Base-by-base conservation (phyloP, 2,113 vertebrate species). In the Megatriorchis doriae region DNA sequence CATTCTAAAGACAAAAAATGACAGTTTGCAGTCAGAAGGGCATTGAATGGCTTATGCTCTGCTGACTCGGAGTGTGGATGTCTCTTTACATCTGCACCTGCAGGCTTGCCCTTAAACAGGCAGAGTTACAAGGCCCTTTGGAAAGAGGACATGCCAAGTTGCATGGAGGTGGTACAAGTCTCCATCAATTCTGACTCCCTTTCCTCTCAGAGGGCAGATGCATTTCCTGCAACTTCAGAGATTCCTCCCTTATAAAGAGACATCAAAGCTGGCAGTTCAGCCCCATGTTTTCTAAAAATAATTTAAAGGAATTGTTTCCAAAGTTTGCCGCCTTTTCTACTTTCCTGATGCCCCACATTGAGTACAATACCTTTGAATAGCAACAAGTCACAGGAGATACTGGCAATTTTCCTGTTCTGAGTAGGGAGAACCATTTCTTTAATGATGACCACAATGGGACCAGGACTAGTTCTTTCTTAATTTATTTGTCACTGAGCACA, bases 401-500 rank as follows among this genome's bases (percentile, higher is more conserved):
- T 16, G 38, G 12, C 18, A 80, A n/a, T 67, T 45, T 63, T 89
- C 58, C 40, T 36, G 5, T 26, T 81, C n/a, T 70, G 34, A 59
- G 32, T 25, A 17, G 71, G 36, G 5, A 91, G 27, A 42, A 32
- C 20, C 3, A 27, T 36, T 71, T 93, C 19, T 82, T 72, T 55
- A 56, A 71, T 20, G 34, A 55, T 2, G 3, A 78, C 21, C 13
- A 26, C 32, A 70, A 13, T 7, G 8, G 16, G 42, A 71, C 25
- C 27, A 70, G 66, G 15, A 65, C 21, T 38, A 40, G 17, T 14
- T 88, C 20, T 9, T 83, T 61, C 50, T 56, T 62, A 42, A 61
- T 88, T 88, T 47, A 65, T n/a, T 68, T 66, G 34, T 48, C 16
- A 18, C 27, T 5, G 5, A 63, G 29, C 0, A 0, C 18, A 74